These are phyloP conservation scores for Cisticola juncidis DNA, from an alignment of 2,113 vertebrate genomes.

Conservation along the genomic window DNA sequence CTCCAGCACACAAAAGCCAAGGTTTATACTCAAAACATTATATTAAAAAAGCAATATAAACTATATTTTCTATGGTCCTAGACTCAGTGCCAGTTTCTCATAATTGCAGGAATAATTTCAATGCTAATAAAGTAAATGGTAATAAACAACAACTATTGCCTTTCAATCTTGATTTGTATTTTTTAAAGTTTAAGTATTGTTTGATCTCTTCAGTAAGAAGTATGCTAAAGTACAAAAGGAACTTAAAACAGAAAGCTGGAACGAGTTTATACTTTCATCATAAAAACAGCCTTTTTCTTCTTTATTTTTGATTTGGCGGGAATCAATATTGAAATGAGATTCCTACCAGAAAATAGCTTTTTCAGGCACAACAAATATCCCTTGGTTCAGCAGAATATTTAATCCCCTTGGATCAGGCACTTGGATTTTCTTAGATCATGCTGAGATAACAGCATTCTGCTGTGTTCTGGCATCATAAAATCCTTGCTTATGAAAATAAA, in stretches of 20 bases:
- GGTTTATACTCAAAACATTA: not conserved
- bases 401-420: conserved; percentile 68
- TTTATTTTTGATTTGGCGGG: not conserved
- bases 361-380: conserved; percentile 63
- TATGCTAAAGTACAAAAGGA: not conserved
- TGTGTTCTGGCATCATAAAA: conserved; percentile 70
- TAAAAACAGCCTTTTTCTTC: not conserved
- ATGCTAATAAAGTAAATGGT: not conserved
- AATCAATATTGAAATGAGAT: conserved; percentile 58
- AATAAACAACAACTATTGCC: not conserved
- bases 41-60: not conserved
- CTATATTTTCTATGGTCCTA: not conserved
- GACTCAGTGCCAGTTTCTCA: not conserved
- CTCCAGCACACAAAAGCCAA: not conserved
- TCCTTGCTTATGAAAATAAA: conserved; percentile 72
- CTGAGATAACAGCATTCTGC: conserved; percentile 74
- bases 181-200: not conserved
- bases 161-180: not conserved
- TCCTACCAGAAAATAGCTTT: conserved; percentile 65
- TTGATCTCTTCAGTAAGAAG: not conserved
- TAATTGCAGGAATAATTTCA: not conserved
- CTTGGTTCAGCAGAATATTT: conserved; percentile 65
- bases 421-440: conserved; percentile 74
- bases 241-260: conserved; percentile 20
- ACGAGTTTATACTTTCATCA: not conserved